Percentiles rank a stretch among this genome's conserved stretches.
phyloP scores from a whole-genome alignment of 2,113 vertebrate species.

The Heteronetta atricapilla region DNA sequence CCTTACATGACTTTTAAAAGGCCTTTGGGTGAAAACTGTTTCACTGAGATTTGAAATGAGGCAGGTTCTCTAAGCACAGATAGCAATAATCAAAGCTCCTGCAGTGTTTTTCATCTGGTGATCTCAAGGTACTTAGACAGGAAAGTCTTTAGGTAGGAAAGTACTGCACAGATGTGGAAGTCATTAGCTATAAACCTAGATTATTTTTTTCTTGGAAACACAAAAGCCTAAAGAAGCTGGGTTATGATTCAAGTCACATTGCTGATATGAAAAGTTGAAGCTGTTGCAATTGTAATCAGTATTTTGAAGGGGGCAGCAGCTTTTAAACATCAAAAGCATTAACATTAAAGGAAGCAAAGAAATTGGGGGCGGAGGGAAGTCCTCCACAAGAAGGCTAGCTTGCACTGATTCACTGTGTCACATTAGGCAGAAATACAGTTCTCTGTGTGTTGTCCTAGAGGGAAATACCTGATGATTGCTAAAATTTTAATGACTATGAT shows the following conservation, averaged over 20 bases:
- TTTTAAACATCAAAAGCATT: constrained; percentile 14
- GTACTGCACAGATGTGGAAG: not conserved
- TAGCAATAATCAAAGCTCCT: constrained; percentile 4
- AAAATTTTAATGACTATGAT: not conserved
- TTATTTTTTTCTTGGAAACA: not conserved
- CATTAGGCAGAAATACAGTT: not conserved
- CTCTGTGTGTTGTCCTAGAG: not conserved
- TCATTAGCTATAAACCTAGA: constrained; percentile 1
- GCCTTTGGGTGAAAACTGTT: not conserved
- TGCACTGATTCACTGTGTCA: not conserved
- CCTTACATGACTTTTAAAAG: not conserved
- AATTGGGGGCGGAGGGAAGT: not conserved
- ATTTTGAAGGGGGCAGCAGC: constrained; percentile 6
- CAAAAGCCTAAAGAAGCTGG: not conserved
- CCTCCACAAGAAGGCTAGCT: not conserved
- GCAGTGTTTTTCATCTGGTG: not conserved
- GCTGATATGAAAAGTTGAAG: not conserved
- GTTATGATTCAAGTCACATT: not conserved
- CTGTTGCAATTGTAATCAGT: not conserved
- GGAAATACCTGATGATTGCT: constrained; percentile 9
- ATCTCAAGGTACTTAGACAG: not conserved
- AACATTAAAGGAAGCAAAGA: not conserved
- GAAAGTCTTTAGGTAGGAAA: not conserved
- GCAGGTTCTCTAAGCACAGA: not conserved
- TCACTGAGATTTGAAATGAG: not conserved